Conservation (phyloP, 2,888 invertebrate species). For the Globia sparganii region DNA sequence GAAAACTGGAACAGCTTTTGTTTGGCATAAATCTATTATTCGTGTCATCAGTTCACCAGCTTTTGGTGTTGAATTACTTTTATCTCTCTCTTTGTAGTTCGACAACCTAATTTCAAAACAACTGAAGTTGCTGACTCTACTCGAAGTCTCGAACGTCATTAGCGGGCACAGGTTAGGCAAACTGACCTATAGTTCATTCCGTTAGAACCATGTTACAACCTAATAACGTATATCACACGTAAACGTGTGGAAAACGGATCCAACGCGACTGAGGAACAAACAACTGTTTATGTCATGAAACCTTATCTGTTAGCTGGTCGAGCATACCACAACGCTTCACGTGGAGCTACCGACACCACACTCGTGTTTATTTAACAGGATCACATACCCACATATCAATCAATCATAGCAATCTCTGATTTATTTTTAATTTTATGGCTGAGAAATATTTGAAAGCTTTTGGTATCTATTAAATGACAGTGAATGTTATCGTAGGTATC, state of each 20-base stretch:
- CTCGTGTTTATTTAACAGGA: slow-evolving; percentile 58
- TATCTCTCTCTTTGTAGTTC: slow-evolving; percentile 22
- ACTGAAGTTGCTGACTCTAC: slow-evolving; percentile 6
- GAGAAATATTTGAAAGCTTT: slow-evolving; percentile 12
- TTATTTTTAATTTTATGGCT: background rate
- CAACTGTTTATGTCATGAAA: slow-evolving; percentile 70
- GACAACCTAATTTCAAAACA: background rate
- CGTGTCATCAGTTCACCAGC: slow-evolving; percentile 10
- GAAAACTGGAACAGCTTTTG: slow-evolving; percentile 30
- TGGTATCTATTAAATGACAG: slow-evolving; percentile 36
- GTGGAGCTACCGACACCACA: slow-evolving; percentile 67
- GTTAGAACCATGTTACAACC: slow-evolving; percentile 23
- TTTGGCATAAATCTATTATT: slow-evolving; percentile 25
- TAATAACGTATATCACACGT: slow-evolving; percentile 30
- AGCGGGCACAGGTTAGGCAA: slow-evolving; percentile 35
- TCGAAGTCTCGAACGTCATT: slow-evolving; percentile 10
- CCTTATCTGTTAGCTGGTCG: slow-evolving; percentile 70
- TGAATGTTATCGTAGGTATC: slow-evolving; percentile 39
- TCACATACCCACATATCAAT: slow-evolving; percentile 20
- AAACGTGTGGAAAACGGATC: slow-evolving; percentile 35
- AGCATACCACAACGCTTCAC: slow-evolving; percentile 70
- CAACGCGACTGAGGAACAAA: slow-evolving; percentile 44
- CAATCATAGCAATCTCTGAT: background rate
- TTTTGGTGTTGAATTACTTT: slow-evolving; percentile 22
- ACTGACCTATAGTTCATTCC: slow-evolving; percentile 52